Percentiles rank a stretch among this genome's conserved stretches.
Evolutionary conservation across 2,113 vertebrate genomes (phyloP).

Genomic region (Symphodus melops): DNA sequence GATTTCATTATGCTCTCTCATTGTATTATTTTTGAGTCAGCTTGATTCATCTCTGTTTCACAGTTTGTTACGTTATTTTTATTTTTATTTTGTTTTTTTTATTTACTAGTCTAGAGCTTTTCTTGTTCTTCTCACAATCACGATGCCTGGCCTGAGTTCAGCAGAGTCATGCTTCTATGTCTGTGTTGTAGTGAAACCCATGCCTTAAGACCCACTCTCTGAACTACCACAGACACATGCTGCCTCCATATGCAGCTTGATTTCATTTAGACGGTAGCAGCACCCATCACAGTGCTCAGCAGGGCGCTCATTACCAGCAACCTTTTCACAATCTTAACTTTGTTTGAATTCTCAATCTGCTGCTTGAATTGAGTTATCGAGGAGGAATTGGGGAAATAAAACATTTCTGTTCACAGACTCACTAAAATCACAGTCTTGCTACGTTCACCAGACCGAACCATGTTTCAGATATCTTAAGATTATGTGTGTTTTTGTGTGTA

Average conservation of each 20-base stretch:
- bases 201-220: slow-evolving; percentile 24
- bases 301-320: slow-evolving; percentile 33
- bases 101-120: not conserved
- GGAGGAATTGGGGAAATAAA: slow-evolving; percentile 3
- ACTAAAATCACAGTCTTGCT: slow-evolving; percentile 14
- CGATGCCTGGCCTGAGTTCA: slow-evolving; percentile 3
- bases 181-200: not conserved
- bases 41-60: not conserved
- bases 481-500: slow-evolving; percentile 53
- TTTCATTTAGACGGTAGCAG: slow-evolving; percentile 45
- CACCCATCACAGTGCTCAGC: slow-evolving; percentile 23
- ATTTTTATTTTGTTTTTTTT: not conserved
- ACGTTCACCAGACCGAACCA: slow-evolving; percentile 43
- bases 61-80: too few relatives aligned
- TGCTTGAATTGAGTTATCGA: slow-evolving; percentile 40
- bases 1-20: too few relatives aligned
- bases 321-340: slow-evolving; percentile 42
- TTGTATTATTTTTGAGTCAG: too few relatives aligned
- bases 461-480: slow-evolving; percentile 62
- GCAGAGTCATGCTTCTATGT: slow-evolving; percentile 24
- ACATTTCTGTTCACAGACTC: slow-evolving; percentile 38
- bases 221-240: slow-evolving; percentile 10
- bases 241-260: slow-evolving; percentile 40
- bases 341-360: slow-evolving; percentile 41
- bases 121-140: not conserved